Evolutionary conservation across 2,888 invertebrate genomes (phyloP).

Genomic region (Atethmia centrago): DNA sequence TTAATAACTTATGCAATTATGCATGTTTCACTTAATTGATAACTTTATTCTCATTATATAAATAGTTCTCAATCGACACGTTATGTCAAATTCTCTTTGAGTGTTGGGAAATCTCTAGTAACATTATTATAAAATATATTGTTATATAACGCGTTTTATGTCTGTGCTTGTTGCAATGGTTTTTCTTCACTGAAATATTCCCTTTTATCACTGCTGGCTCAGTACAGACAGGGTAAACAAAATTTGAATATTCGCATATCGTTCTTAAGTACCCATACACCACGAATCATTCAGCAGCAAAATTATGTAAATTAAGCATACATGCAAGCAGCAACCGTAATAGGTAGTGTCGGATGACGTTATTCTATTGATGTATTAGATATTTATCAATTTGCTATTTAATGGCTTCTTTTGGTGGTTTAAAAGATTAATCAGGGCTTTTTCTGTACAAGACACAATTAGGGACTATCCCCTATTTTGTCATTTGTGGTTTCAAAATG

Average conservation of each 20-base stretch:
- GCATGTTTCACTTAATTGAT: slow-evolving; percentile 12
- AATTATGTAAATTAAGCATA: background rate
- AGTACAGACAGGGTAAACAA: background rate
- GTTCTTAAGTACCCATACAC: background rate
- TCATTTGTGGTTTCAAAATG: background rate
- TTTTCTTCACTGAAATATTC: background rate
- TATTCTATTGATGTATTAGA: background rate
- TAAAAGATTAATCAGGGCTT: background rate
- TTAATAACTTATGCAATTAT: slow-evolving; percentile 7
- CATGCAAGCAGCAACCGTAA: background rate
- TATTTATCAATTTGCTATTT: slow-evolving; percentile 1
- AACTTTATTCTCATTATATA: slow-evolving; percentile 21
- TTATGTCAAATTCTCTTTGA: slow-evolving; percentile 24
- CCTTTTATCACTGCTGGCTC: background rate
- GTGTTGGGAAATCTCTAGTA: slow-evolving; percentile 6
- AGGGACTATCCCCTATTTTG: background rate
- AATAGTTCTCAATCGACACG: slow-evolving; percentile 13
- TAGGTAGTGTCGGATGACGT: background rate
- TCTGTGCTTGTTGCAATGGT: background rate
- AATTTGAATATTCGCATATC: background rate
- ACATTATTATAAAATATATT: slow-evolving; percentile 5
- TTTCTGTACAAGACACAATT: background rate
- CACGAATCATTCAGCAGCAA: slow-evolving; percentile 9
- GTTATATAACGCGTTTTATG: background rate
- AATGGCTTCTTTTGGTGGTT: background rate